Evolutionary conservation across 2,113 vertebrate species (phyloP).

Genomic region (Crotalus horridus): DNA sequence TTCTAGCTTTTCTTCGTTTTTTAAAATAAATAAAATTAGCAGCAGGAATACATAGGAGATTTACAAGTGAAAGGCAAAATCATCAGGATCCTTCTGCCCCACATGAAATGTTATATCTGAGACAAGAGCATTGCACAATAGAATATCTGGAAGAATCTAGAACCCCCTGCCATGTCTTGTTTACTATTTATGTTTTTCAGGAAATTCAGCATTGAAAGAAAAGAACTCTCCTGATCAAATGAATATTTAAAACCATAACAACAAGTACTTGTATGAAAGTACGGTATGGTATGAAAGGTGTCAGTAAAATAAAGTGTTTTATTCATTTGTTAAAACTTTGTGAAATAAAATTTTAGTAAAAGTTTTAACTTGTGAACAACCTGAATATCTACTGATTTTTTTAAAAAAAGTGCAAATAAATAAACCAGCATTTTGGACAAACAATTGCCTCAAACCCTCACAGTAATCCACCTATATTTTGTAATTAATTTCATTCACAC

Average conservation of each 20-base stretch:
- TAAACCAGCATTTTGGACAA: background rate
- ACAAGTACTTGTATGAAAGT: background rate
- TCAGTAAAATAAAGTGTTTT: background rate
- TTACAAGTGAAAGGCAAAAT: background rate
- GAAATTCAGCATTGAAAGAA: slow-evolving; percentile 35
- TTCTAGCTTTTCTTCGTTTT: background rate
- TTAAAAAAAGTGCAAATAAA: slow-evolving; percentile 25
- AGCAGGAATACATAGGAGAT: background rate
- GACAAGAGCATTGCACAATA: background rate
- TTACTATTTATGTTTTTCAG: background rate
- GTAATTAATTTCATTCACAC: slow-evolving; percentile 23
- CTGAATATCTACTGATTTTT: slow-evolving; percentile 16
- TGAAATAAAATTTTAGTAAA: slow-evolving; percentile 5
- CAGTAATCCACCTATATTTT: slow-evolving; percentile 8
- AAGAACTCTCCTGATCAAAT: slow-evolving; percentile 14
- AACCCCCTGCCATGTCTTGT: slow-evolving; percentile 23
- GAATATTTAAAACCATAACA: background rate
- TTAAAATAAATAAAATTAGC: background rate
- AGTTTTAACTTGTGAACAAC: background rate
- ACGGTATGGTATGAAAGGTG: background rate
- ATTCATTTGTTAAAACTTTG: slow-evolving; percentile 17
- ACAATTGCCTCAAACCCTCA: slow-evolving; percentile 25
- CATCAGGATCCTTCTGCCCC: background rate
- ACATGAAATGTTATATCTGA: background rate
- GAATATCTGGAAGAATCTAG: background rate